Evolutionary conservation across 2,113 vertebrate species (phyloP).

Genomic region (Excalfactoria chinensis): DNA sequence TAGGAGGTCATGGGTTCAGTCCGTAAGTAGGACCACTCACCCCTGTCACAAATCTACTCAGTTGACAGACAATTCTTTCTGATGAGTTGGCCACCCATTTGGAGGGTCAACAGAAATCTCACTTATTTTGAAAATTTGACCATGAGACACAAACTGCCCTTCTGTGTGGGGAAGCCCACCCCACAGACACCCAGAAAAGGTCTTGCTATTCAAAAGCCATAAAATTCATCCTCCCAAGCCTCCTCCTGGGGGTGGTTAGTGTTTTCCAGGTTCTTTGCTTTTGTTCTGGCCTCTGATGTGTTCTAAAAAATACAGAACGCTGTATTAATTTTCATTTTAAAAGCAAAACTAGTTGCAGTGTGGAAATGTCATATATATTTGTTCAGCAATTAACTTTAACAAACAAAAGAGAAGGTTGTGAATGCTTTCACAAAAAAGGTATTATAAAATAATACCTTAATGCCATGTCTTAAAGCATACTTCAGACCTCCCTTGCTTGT

Average conservation of each 20-base stretch:
- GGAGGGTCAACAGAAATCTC: slow-evolving; percentile 63
- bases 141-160: slow-evolving; percentile 53
- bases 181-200: neutral
- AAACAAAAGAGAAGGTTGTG: slow-evolving; percentile 7
- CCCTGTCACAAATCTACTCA: slow-evolving; percentile 70
- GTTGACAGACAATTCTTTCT: slow-evolving; percentile 69
- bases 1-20: slow-evolving; percentile 77
- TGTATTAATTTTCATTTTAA: neutral
- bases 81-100: slow-evolving; percentile 72
- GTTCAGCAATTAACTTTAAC: slow-evolving; percentile 30
- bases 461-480: slow-evolving; percentile 2
- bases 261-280: neutral
- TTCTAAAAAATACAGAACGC: neutral
- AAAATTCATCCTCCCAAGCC: neutral
- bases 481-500: slow-evolving; percentile 31
- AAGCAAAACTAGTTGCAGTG: neutral
- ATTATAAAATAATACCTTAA: slow-evolving; percentile 47
- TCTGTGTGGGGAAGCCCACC: slow-evolving; percentile 28
- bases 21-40: slow-evolving; percentile 60
- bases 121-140: slow-evolving; percentile 59
- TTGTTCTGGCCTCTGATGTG: neutral
- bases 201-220: neutral
- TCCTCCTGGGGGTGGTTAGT: neutral
- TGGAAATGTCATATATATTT: neutral
- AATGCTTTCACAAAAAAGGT: neutral